These are phyloP conservation scores for Hirtodrosophila duncani DNA, from an alignment of 2,888 invertebrate species.

Conservation along the genomic window DNA sequence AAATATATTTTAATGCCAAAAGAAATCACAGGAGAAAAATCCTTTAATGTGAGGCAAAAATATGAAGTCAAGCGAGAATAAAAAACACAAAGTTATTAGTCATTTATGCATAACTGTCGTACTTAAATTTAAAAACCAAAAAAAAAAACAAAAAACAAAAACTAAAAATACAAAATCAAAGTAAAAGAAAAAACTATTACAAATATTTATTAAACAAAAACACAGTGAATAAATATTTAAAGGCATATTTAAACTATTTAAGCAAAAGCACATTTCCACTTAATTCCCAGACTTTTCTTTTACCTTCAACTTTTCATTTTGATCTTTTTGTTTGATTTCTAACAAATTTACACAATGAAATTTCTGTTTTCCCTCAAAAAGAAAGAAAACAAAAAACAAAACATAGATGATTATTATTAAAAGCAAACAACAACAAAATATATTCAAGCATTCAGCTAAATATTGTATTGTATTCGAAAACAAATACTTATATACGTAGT, in stretches of 20 bases:
- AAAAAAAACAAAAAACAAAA: slow-evolving; percentile 35
- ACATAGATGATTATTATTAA: slow-evolving; percentile 25
- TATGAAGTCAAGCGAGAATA: slow-evolving; percentile 16
- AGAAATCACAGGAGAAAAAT: slow-evolving; percentile 30
- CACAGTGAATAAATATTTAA: slow-evolving; percentile 15
- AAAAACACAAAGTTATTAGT: slow-evolving; percentile 67
- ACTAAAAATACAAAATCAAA: slow-evolving; percentile 48
- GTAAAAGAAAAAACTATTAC: slow-evolving; percentile 26
- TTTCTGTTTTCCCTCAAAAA: not conserved
- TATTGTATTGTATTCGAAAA: slow-evolving; percentile 65
- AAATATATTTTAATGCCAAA: slow-evolving; percentile 36
- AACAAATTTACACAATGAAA: no score
- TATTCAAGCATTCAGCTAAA: slow-evolving; percentile 51
- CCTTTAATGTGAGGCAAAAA: slow-evolving; percentile 35
- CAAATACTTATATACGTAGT: slow-evolving; percentile 61
- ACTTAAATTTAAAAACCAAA: slow-evolving; percentile 52
- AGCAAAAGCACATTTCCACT: slow-evolving; percentile 1
- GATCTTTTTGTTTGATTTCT: no score
- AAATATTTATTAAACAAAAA: slow-evolving; percentile 38
- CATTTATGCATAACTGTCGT: slow-evolving; percentile 74
- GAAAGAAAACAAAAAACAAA: slow-evolving; percentile 25
- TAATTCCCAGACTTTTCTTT: slow-evolving; percentile 10
- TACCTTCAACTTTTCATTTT: not conserved
- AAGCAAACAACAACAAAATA: slow-evolving; percentile 16
- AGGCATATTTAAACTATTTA: slow-evolving; percentile 21